Percentiles rank a stretch among this genome's conserved stretches.
phyloP scores from a whole-genome alignment of 2,797 vertebrate species.

The Muscicapa striata region DNA sequence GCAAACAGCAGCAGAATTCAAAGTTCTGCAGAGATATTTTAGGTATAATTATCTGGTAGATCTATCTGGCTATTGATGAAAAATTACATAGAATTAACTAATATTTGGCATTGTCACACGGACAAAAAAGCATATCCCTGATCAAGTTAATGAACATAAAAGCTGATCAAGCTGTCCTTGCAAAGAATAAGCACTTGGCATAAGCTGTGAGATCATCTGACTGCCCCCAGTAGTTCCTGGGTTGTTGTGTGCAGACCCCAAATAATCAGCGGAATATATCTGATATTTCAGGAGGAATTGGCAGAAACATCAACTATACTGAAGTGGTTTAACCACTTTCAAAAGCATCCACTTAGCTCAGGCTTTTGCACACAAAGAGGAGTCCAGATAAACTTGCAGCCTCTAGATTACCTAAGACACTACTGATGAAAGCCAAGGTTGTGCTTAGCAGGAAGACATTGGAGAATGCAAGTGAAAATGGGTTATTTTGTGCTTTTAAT shows the following conservation, averaged over 20 bases:
- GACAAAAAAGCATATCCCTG: background rate
- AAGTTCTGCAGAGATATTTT: background rate
- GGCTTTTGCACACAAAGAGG: background rate
- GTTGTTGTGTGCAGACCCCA: background rate
- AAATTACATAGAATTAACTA: background rate
- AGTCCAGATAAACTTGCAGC: background rate
- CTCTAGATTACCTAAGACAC: background rate
- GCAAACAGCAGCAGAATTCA: background rate
- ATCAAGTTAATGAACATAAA: background rate
- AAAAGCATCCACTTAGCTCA: background rate
- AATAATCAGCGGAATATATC: background rate
- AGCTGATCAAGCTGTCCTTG: background rate
- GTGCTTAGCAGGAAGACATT: background rate
- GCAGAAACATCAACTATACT: background rate
- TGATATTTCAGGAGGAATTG: background rate
- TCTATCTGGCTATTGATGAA: background rate
- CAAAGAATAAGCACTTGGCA: background rate
- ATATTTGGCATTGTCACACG: background rate
- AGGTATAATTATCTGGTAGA: background rate
- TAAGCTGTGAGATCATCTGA: background rate
- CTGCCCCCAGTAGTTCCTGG: background rate
- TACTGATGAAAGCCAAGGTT: background rate
- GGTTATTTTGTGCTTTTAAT: slow-evolving; percentile 6
- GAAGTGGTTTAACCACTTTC: background rate
- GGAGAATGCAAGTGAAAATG: background rate